These are phyloP conservation scores for Antigone vipio DNA, from an alignment of 2,113 vertebrate genomes.

Conservation along the genomic window DNA sequence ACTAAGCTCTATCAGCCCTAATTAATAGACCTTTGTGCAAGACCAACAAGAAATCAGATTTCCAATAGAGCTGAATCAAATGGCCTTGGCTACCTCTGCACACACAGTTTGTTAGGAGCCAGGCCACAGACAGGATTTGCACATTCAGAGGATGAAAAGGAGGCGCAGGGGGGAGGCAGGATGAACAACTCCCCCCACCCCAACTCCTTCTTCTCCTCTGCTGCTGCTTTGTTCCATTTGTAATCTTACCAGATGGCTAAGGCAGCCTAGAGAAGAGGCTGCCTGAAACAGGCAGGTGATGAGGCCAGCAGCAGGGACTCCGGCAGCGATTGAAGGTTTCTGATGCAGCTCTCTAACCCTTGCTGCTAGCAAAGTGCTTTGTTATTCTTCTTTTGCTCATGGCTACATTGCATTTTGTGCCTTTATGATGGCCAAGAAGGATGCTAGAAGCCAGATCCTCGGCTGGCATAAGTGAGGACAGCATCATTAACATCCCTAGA, in stretches of 20 bases:
- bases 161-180: background rate
- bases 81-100: slow-evolving; percentile 68
- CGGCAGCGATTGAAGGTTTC: background rate
- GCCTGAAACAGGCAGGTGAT: slow-evolving; percentile 57
- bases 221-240: slow-evolving; percentile 55
- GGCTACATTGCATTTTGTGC: background rate
- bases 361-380: slow-evolving; percentile 19
- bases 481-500: background rate
- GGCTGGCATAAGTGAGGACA: background rate
- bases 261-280: slow-evolving; percentile 39
- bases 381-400: background rate
- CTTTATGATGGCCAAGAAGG: background rate
- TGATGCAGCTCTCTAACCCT: slow-evolving; percentile 12
- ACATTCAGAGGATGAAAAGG: slow-evolving; percentile 26
- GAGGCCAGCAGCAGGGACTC: slow-evolving; percentile 54
- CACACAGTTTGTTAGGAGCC: slow-evolving; percentile 46
- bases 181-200: background rate
- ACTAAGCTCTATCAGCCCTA: slow-evolving; percentile 76
- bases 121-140: slow-evolving; percentile 18
- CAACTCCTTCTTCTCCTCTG: background rate
- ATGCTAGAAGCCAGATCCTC: background rate
- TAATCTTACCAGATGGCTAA: slow-evolving; percentile 59
- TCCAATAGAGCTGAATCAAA: slow-evolving; percentile 74
- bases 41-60: slow-evolving; percentile 75
- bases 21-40: slow-evolving; percentile 81